Evolutionary conservation across 2,113 vertebrate species (phyloP), one percentile per base, ranked within the genome.

Genomic region (Macrotis lagotis): DNA sequence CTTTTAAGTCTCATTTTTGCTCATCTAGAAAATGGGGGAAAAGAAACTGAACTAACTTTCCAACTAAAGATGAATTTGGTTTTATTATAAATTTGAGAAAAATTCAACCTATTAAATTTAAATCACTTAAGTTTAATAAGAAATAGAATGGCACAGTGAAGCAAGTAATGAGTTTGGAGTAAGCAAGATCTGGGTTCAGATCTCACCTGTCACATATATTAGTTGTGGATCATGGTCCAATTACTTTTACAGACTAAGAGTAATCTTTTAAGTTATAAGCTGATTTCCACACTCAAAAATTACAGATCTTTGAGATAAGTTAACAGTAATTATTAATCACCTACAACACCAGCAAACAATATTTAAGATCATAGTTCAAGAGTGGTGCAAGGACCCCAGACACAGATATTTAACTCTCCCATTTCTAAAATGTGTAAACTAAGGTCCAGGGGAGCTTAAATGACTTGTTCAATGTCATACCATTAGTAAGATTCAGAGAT

Each of bases 91-190:
- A 74, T 66, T 66, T 66, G 59, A 37, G 14, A 74, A 83, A 0
- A 55, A 25, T 1, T 91, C 59, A 88, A 51, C 28, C 51, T 51
- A 95, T 48, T 95, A 24, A 92, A 48, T 93, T 94, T 89, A 92
- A 55, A 91, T 90, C 88, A 50, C 22, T 94, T 92, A 93, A 97
- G 50, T 55, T 92, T 93, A 96, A 83, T 83, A 83, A 83, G 66
- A 83, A 74, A n/a, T 6, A 74, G 66, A 83, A 83, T 83, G n/a
- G n/a, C 6, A 44, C n/a, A 83, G 19, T 83, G 16, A n/a, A 37
- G 19, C 44, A 83, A 83, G 16, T 83, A 83, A 83, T 83, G n/a
- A 19, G 66, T 83, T 83, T 83, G 66, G n/a, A 83, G 66, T 83
- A 83, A 44, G n/a, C n/a, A 83, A 83, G 37, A 44, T 44, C n/a